Base-by-base conservation (phyloP, 2,888 invertebrate species). In the Lampropteryx suffumata region DNA sequence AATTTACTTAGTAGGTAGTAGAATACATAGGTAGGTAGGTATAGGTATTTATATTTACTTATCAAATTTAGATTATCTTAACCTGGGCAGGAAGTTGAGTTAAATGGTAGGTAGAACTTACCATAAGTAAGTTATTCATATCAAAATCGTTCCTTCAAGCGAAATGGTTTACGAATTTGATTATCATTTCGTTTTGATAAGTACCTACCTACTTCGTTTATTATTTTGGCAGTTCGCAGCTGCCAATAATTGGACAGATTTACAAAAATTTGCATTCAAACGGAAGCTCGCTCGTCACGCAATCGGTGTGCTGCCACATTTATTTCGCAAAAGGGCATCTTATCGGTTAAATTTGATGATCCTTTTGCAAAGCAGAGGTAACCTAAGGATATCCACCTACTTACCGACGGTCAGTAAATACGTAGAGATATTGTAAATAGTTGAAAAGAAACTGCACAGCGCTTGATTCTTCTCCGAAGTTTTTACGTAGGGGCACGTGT, bases 401-500 rank as follows among this genome's bases (percentile, higher is more conserved):
- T 4, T 17, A 17, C 30, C 34, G 21, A 27, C 24, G 3, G 9
- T 27, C n/a, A 9, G 13, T 27, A 36, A 4, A 8, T 26, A 36
- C 5, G 26, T 27, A 35, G 7, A n/a, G n/a, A n/a, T n/a, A n/a
- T n/a, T n/a, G 21, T 33, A 33, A 51, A 58, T 57, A 61, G 59
- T 55, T 62, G 57, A 61, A 69, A 73, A 71, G 67, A 73, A 73
- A 74, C 67, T 73, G 71, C 71, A 75, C 69, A 73, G 67, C 66
- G 70, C 64, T 73, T 65, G 68, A 71, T 67, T 75, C 71, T 74
- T 74, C 76, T 76, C 52, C 60, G 62, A 79, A 80, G 73, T 84
- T 84, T 84, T 83, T 83, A 77, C 76, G 71, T 71, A 79, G 67
- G 73, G 86, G 85, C 88, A 88, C 88, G 88, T 88, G 88, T 84